Evolutionary conservation across 2,797 vertebrate species (phyloP), one percentile per base, ranked within the genome.

Genomic region (Ptychadena robeensis): DNA sequence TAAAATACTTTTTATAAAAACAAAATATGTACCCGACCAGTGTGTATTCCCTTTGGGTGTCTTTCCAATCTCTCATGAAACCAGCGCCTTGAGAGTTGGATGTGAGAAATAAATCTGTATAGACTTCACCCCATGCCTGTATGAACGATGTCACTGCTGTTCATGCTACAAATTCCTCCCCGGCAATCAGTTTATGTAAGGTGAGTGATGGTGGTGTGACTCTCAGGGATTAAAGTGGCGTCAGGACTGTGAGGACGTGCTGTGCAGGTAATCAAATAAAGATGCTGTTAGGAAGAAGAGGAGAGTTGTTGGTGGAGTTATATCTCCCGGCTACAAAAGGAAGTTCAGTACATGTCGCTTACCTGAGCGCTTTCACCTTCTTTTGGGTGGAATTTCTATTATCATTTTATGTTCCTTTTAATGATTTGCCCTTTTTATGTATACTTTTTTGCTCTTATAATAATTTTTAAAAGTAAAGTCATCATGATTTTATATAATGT

Each of bases 181-280:
- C 53, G 48, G 15, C 22, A 72, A 31, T 72, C 27, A 53, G 69
- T 72, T 72, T 48, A 72, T 10, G 8, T 72, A 28, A 48, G 69
- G 18, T 53, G 18, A 22, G 37, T 71, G 10, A 22, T 15, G 40
- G 12, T 28, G 68, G 40, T 37, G 30, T 28, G 38, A 40, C 68
- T 72, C 38, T 72, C 69, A 72, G 28, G 18, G 40, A 31, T 72
- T 72, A 72, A 31, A 4, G 38, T 31, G 25, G 27, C 30, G 69
- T 31, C 38, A 44, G 27, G 3, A 32, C 15, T 22, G 25, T 37
- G 40, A 11, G 28, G 69, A 53, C 27, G 28, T 72, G 40, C 69
- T n/a, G 28, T 44, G 28, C 69, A 30, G 37, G 25, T 18, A 35
- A 44, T 30, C 40, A 10, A 31, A 72, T 25, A 53, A 22, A 15